These are phyloP conservation scores for Gavia stellata DNA, from an alignment of 2,113 vertebrate species.

Conservation along the genomic window DNA sequence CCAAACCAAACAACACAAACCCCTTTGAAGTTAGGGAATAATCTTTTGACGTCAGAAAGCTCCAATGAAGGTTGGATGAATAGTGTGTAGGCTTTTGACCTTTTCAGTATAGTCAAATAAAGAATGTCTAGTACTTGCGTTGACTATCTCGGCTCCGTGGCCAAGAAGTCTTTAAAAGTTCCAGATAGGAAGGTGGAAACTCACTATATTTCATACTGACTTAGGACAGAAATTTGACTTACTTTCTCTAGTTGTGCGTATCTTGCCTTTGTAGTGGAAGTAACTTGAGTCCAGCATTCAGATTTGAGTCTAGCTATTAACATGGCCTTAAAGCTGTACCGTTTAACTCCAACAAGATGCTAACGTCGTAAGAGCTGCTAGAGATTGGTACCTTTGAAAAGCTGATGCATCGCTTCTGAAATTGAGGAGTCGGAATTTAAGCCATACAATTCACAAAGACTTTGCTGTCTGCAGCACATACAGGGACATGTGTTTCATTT, in stretches of 20 bases:
- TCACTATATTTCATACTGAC: background rate
- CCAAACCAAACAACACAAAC: background rate
- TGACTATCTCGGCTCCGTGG: background rate
- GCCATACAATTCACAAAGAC: background rate
- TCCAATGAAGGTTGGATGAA: background rate
- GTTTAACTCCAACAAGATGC: background rate
- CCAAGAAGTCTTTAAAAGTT: background rate
- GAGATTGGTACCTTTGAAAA: background rate
- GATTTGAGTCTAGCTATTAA: background rate
- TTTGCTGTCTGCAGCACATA: background rate
- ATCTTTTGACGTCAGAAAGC: background rate
- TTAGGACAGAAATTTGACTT: background rate
- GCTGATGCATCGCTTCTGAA: background rate
- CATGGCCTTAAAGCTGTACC: background rate
- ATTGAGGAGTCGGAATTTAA: background rate
- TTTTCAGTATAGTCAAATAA: background rate
- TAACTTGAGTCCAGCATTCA: background rate
- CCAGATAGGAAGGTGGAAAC: background rate
- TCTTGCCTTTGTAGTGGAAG: background rate
- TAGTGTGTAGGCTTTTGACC: background rate
- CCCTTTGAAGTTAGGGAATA: background rate
- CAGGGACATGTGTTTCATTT: background rate
- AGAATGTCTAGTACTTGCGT: background rate
- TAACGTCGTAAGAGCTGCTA: background rate
- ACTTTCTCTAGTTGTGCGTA: background rate